These are phyloP conservation scores for Phallusia fumigata DNA, from an alignment of 23 tunicate genomes.

Conservation along the genomic window DNA sequence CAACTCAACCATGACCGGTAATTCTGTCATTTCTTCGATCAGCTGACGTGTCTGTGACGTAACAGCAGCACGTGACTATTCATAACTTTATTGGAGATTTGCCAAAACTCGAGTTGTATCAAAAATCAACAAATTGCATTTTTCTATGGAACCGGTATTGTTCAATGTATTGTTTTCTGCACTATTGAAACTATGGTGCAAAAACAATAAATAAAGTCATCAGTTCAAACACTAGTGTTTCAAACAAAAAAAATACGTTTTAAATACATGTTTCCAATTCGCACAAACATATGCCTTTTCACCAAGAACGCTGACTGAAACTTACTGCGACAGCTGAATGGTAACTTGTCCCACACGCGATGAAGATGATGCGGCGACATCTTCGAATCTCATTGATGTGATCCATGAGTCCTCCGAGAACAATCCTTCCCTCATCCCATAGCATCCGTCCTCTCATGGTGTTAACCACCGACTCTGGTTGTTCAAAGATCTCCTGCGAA, in stretches of 20 bases:
- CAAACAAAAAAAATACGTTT: no score
- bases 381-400: constrained; percentile 91
- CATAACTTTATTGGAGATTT: no score
- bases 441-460: constrained; percentile 97
- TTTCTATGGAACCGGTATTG: no score
- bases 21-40: constrained; percentile 96
- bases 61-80: background rate
- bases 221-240: no score
- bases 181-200: no score
- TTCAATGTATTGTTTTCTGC: no score
- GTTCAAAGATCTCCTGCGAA: constrained; percentile 95
- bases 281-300: no score
- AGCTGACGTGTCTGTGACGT: constrained; percentile 84
- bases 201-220: no score
- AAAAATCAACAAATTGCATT: no score
- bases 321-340: constrained; percentile 96
- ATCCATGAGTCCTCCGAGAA: constrained; percentile 94
- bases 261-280: no score
- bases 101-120: no score
- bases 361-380: constrained; percentile 92
- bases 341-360: constrained; percentile 96
- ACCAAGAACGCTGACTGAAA: background rate
- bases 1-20: constrained; percentile 99
- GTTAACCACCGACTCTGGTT: constrained; percentile 98
- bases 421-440: constrained; percentile 84